These are phyloP conservation scores for Todiramphus saurophagus DNA, from an alignment of 2,113 vertebrate species.

Conservation along the genomic window DNA sequence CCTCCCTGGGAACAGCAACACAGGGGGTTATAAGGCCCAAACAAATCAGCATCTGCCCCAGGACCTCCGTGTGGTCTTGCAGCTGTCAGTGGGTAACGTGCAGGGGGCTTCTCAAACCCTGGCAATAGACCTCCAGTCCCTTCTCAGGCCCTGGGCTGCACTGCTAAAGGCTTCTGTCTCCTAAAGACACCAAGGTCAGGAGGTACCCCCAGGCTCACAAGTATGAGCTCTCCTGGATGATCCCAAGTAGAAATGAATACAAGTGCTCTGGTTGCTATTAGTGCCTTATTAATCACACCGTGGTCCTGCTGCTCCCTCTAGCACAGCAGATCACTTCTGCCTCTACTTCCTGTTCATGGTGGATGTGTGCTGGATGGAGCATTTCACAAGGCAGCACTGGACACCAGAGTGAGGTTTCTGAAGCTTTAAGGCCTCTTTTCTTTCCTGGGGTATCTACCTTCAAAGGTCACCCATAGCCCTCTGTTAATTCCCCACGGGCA, in stretches of 20 bases:
- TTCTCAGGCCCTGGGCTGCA: neutral
- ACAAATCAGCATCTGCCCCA: neutral
- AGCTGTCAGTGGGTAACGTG: rapidly evolving
- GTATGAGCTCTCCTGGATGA: neutral
- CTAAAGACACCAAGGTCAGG: neutral
- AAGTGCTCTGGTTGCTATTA: constrained; percentile 1
- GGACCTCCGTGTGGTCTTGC: neutral
- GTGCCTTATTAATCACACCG: constrained; percentile 7
- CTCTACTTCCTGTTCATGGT: neutral
- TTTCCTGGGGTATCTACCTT: constrained; percentile 46
- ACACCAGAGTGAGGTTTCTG: neutral
- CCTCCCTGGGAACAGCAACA: neutral
- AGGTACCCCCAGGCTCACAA: neutral
- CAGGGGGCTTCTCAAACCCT: neutral
- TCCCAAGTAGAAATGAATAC: neutral
- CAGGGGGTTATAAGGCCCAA: neutral
- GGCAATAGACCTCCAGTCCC: neutral
- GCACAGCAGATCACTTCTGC: neutral
- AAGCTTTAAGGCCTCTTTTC: neutral
- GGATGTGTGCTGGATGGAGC: neutral
- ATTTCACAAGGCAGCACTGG: neutral
- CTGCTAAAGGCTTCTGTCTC: neutral
- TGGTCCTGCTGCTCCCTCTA: neutral
- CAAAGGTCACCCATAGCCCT: constrained; percentile 49
- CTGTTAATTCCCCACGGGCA: neutral